Percentiles rank a stretch among this genome's conserved stretches.
Evolutionary conservation across 2,888 invertebrate genomes (phyloP).

Genomic region (Thymelicus sylvestris): DNA sequence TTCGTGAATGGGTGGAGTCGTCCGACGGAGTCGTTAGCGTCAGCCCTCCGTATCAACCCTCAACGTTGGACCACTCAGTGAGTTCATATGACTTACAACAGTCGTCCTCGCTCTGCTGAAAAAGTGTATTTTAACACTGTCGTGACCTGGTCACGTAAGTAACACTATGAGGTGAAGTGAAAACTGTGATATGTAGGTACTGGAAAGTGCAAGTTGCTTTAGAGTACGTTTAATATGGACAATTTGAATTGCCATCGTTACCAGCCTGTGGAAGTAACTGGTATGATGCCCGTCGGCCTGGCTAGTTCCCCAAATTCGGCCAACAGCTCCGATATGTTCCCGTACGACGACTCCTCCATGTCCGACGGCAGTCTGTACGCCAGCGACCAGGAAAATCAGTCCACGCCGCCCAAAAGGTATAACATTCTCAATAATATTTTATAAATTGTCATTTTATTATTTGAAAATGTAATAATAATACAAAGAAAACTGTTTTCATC

Average conservation of each 20-base stretch:
- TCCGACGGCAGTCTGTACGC: slow-evolving; percentile 89
- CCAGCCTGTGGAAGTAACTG: slow-evolving; percentile 23
- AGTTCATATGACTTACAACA: slow-evolving; percentile 10
- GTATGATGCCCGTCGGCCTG: slow-evolving; percentile 34
- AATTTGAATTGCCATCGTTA: slow-evolving; percentile 33
- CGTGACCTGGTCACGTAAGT: not conserved
- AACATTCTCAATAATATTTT: not conserved
- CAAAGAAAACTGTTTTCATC: too few species aligned
- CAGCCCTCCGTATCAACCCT: slow-evolving; percentile 40
- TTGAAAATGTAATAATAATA: not conserved
- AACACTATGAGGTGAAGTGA: slow-evolving; percentile 11
- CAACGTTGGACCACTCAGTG: slow-evolving; percentile 15
- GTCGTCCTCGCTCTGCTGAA: slow-evolving; percentile 7
- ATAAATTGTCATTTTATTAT: not conserved
- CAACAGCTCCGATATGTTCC: slow-evolving; percentile 79
- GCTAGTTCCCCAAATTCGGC: slow-evolving; percentile 31
- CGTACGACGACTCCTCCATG: slow-evolving; percentile 86
- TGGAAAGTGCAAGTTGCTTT: not conserved
- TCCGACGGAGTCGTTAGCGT: slow-evolving; percentile 7
- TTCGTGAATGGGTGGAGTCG: slow-evolving; percentile 38
- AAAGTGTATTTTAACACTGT: not conserved
- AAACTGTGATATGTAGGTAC: slow-evolving; percentile 15
- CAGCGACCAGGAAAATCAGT: slow-evolving; percentile 93
- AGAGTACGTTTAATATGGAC: slow-evolving; percentile 41
- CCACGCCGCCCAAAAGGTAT: slow-evolving; percentile 87